Conservation (phyloP, 2,888 invertebrate genomes). For the Eilema depressum region DNA sequence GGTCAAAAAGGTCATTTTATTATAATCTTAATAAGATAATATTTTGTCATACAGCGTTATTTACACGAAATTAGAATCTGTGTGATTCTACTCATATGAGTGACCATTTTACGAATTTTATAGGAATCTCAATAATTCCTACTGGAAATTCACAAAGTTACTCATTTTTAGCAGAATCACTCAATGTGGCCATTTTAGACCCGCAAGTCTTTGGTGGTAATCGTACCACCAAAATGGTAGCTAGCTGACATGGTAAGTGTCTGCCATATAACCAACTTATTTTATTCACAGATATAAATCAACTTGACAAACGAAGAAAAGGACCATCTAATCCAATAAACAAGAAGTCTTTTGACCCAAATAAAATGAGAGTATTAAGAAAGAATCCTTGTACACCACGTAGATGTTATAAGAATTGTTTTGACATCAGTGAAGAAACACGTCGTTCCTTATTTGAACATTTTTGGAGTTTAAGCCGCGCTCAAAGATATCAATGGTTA, state of each 20-base stretch:
- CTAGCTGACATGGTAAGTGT: neutral
- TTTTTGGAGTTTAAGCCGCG: conserved; percentile 5
- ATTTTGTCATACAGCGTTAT: no score
- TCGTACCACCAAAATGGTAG: no score
- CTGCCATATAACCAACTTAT: neutral
- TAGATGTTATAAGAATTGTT: conserved; percentile 12
- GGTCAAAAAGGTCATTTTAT: no score
- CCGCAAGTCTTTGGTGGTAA: no score
- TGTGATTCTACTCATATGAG: no score
- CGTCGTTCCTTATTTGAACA: neutral
- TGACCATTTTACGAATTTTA: no score
- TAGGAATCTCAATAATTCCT: no score
- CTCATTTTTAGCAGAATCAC: no score
- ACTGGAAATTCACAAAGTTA: no score
- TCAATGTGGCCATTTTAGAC: no score
- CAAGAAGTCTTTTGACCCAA: neutral
- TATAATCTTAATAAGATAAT: no score
- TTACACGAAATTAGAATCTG: no score
- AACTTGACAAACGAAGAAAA: neutral
- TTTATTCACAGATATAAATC: neutral
- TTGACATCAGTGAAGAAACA: conserved; percentile 1
- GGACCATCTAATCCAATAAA: neutral
- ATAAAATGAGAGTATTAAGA: neutral
- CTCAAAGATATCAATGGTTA: neutral
- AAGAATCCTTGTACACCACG: conserved; percentile 11